Conservation (phyloP, 2,797 vertebrate genomes). For the Anguilla obscura region DNA sequence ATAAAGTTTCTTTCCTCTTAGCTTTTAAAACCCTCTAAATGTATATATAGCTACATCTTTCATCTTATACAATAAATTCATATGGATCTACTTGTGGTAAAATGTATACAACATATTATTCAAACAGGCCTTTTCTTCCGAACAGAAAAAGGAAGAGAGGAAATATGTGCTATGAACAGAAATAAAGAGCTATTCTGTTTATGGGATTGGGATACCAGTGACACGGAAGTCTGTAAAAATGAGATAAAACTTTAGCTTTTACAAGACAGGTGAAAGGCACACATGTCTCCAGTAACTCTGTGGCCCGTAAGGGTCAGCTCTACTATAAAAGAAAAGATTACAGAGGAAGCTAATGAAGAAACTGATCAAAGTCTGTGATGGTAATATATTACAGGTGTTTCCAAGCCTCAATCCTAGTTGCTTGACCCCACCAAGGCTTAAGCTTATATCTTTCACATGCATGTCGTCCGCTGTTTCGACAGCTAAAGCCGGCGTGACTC, state of each 20-base stretch:
- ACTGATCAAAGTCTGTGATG: slow-evolving; percentile 86
- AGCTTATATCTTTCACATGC: slow-evolving; percentile 84
- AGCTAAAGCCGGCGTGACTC: slow-evolving; percentile 67
- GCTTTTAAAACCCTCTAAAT: slow-evolving; percentile 49
- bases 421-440: slow-evolving; percentile 64
- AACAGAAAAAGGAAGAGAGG: slow-evolving; percentile 67
- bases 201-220: slow-evolving; percentile 74
- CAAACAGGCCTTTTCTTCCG: slow-evolving; percentile 55
- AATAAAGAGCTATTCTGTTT: slow-evolving; percentile 73
- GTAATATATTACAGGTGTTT: slow-evolving; percentile 86
- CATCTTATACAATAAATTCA: slow-evolving; percentile 55
- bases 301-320: slow-evolving; percentile 73
- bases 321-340: slow-evolving; percentile 83
- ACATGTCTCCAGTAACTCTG: slow-evolving; percentile 75
- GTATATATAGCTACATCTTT: slow-evolving; percentile 54
- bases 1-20: slow-evolving; percentile 51
- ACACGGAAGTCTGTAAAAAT: slow-evolving; percentile 70
- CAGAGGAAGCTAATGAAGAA: slow-evolving; percentile 88
- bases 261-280: slow-evolving; percentile 83
- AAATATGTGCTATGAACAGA: slow-evolving; percentile 82
- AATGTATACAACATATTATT: too few relatives aligned
- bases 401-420: slow-evolving; percentile 72
- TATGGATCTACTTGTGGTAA: slow-evolving; percentile 66
- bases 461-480: slow-evolving; percentile 75
- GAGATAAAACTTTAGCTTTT: slow-evolving; percentile 74